A percentile compares a stretch with the other conserved stretches of the same genome.
Evolutionary conservation across 2,888 invertebrate genomes (phyloP).

Genomic region (Cosmia pyralina): DNA sequence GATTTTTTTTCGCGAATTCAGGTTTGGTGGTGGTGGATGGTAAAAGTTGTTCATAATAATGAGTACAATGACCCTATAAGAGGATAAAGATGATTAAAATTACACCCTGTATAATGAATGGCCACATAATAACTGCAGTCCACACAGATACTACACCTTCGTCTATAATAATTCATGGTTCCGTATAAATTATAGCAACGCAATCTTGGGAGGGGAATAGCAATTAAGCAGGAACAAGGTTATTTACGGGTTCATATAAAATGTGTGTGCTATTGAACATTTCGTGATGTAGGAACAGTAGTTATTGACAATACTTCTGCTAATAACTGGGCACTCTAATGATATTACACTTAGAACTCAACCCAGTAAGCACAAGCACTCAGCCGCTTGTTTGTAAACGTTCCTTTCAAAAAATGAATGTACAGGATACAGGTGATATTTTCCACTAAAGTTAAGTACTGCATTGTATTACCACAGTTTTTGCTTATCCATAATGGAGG

Average conservation of each 20-base stretch:
- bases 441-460: neutral
- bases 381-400: neutral
- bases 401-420: neutral
- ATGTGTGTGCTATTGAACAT: slow-evolving; percentile 67
- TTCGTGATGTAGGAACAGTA: slow-evolving; percentile 63
- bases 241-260: slow-evolving; percentile 77
- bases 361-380: neutral
- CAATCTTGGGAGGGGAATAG: slow-evolving; percentile 79
- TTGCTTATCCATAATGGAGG: neutral
- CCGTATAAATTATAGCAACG: slow-evolving; percentile 81
- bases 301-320: slow-evolving; percentile 48
- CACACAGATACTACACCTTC: slow-evolving; percentile 71
- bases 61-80: no score
- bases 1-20: no score
- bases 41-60: no score
- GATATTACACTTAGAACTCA: slow-evolving; percentile 25
- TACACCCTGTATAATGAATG: slow-evolving; percentile 38
- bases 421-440: neutral
- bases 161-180: slow-evolving; percentile 77
- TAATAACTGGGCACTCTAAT: slow-evolving; percentile 25
- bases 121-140: slow-evolving; percentile 68
- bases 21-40: no score
- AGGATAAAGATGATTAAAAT: no score
- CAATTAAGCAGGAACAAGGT: slow-evolving; percentile 80
- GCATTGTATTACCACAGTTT: neutral